A percentile compares a stretch with the other conserved stretches of the same genome.
These are phyloP conservation scores for Bostrychus sinensis DNA, from an alignment of 2,113 vertebrate genomes.

Conservation along the genomic window DNA sequence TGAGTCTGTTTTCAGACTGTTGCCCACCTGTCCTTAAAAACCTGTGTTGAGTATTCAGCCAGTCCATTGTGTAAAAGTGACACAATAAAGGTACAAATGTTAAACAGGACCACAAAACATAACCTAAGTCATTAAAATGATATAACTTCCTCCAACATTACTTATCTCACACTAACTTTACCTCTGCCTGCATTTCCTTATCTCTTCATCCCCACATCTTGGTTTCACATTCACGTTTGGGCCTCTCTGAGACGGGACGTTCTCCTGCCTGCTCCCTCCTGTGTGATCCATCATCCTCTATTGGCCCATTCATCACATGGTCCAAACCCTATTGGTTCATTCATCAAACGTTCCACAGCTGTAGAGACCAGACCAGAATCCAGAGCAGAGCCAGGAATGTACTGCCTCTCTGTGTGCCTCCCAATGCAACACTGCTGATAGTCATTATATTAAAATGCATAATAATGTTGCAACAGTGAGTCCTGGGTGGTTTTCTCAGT, in stretches of 20 bases:
- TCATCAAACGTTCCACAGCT: conserved; percentile 58
- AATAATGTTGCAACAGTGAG: no score
- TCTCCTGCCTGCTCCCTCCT: conserved; percentile 28
- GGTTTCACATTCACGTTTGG: conserved; percentile 49
- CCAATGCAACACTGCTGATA: conserved; percentile 42
- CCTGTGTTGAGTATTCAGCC: no score
- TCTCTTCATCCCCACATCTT: conserved; percentile 30
- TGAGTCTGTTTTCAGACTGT: no score
- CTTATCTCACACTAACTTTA: conserved; percentile 34
- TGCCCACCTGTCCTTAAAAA: no score
- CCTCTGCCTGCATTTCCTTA: conserved; percentile 15
- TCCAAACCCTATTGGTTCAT: conserved; percentile 60
- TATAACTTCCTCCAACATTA: conserved; percentile 39
- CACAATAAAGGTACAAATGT: no score
- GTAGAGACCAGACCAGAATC: conserved; percentile 60
- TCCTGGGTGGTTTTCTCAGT: no score
- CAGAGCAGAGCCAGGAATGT: conserved; percentile 62
- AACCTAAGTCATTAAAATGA: no score
- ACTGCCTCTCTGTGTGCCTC: conserved; percentile 43
- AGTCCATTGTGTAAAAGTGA: no score
- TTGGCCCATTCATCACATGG: conserved; percentile 72
- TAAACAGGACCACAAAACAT: no score
- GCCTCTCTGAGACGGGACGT: conserved; percentile 32
- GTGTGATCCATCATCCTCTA: conserved; percentile 73
- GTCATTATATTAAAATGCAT: background rate